Evolutionary conservation across 2,797 vertebrate species (phyloP), one percentile per base, ranked within the genome.

Genomic region (Macropus fuliginosus): DNA sequence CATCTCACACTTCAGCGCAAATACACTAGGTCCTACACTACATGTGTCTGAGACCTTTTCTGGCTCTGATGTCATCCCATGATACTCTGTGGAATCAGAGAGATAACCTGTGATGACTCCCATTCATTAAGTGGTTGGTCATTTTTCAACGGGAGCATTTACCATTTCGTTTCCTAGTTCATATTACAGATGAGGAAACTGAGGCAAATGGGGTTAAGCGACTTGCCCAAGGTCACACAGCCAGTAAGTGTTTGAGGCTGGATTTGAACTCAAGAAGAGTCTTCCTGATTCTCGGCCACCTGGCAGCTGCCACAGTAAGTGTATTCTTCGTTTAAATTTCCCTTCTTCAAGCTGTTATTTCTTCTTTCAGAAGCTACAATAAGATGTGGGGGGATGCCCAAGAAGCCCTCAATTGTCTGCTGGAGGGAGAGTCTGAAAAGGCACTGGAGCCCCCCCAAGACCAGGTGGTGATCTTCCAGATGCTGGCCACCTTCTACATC

Each of bases 301-400:
- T 4, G 5, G 3, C 3, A 24, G 14, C 5, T 0, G 21, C 16
- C 52, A 0, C 55, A 2, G 0, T 59, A 0, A 12, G 54, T 46
- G 21, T 4, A 0, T 34, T 50, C 29, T 92, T 1, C 34, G 21
- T 40, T 55, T 12, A 24, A 3, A 40, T 94, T 74, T 24, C 5
- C 24, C 0, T 27, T 28, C 0, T 81, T 54, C 56, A 27, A 62
- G 93, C 91, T 90, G 21, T 90, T 29, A 6, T 93, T 62, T 97
- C 95, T 95, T 92, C 95, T 91, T 56, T 31, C 96, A 99, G 99
- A 81, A 98, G 98, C 92, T 99, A 99, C 93, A 97, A 98, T 93
- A 98, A 98, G 98, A 98, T 99, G 94, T 99, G 99, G 99, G 98
- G 95, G 59, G 98, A 98, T 66, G 98, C 99, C 94, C 99, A 99